Evolutionary conservation across 2,113 vertebrate genomes (phyloP), one percentile per base, ranked within the genome.

Genomic region (Potamarius usumacintae): DNA sequence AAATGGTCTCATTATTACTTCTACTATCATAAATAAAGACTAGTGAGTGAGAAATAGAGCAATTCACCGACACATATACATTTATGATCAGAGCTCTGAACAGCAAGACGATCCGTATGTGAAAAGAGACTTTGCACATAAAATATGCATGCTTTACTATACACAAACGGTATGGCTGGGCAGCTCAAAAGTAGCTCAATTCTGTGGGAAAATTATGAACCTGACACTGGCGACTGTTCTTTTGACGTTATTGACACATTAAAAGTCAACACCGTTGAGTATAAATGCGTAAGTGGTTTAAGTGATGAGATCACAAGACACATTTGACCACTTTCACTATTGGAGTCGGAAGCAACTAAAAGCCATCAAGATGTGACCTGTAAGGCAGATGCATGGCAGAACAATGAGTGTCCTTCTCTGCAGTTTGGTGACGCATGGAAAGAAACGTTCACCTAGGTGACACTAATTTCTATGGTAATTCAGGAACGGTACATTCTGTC

Each of bases 401-500:
- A 74, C 2, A 48, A 74, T 11, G 71, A 74, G 8, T 1, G 48
- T 25, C 48, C 74, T 52, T 10, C 5, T 52, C 48, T 25, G 48
- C 10, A 52, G 48, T 77, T n/a, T 25, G 22, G 50, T 52, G 74
- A 77, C 5, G 10, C n/a, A 25, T n/a, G 48, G 22, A 77, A 77
- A 72, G 25, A 15, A 76, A 65, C 53, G n/a, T 71, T 48, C 20
- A 74, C 30, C 69, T 63, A 48, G 25, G 18, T 30, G 72, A 86
- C 48, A 80, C 1, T 57, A 3, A 80, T 55, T 81, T 86, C 76
- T 30, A 78, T 15, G 63, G 30, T 53, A 86, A 86, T 71, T 81
- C 77, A 69, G 77, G 58, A 71, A 81, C 0, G 22, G 84, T 27
- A 86, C 53, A 27, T 11, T 55, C 48, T 42, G 60, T 81, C 58